These are phyloP conservation scores for Metallyticus violacea DNA, from an alignment of 2,888 invertebrate genomes.

Conservation along the genomic window DNA sequence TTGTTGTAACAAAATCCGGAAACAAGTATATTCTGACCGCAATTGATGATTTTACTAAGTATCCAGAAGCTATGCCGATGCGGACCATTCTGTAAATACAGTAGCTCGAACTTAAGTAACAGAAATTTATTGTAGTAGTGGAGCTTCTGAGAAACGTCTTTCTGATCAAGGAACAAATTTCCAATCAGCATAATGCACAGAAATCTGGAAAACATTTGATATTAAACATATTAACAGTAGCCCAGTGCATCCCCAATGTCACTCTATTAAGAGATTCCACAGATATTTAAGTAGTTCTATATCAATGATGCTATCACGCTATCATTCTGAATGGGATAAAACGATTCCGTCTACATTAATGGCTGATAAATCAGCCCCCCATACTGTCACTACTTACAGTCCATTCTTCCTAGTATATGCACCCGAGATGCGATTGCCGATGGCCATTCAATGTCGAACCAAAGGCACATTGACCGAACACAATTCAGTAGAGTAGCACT, in stretches of 20 bases:
- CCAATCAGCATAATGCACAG: slow-evolving; percentile 27
- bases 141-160: slow-evolving; percentile 30
- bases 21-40: slow-evolving; percentile 36
- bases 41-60: slow-evolving; percentile 34
- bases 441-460: background rate
- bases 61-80: slow-evolving; percentile 35
- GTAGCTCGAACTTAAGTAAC: slow-evolving; percentile 35
- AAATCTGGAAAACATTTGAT: slow-evolving; percentile 13
- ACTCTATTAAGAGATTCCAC: background rate
- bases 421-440: background rate
- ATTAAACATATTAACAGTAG: slow-evolving; percentile 6
- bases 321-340: background rate
- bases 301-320: background rate
- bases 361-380: background rate
- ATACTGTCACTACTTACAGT: background rate
- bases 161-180: slow-evolving; percentile 37
- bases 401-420: background rate
- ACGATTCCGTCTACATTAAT: background rate
- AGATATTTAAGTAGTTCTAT: background rate
- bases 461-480: too few species aligned
- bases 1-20: slow-evolving; percentile 15
- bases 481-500: too few species aligned
- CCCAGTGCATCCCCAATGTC: slow-evolving; percentile 12
- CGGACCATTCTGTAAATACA: slow-evolving; percentile 34
- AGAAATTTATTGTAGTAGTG: slow-evolving; percentile 32